These are phyloP conservation scores for Zonitis immaculata DNA, from an alignment of 2,888 invertebrate species.

Conservation along the genomic window DNA sequence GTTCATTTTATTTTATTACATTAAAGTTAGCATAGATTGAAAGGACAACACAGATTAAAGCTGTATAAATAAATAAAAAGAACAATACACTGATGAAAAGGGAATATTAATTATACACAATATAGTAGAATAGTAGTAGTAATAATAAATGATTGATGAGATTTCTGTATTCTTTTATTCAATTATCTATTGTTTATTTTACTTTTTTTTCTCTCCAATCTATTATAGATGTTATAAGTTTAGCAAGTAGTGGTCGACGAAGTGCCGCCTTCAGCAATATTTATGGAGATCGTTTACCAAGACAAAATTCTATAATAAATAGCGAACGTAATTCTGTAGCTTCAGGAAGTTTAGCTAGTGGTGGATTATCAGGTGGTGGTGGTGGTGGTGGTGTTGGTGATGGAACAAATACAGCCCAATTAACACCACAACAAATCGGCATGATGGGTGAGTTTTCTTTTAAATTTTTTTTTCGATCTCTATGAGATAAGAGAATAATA, in stretches of 20 bases:
- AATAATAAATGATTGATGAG: too few species aligned
- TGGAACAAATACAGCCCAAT: constrained; percentile 52
- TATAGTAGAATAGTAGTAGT: too few species aligned
- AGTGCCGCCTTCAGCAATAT: constrained; percentile 52
- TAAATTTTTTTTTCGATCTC: constrained; percentile 5
- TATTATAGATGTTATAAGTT: constrained; percentile 57
- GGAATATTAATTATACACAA: too few species aligned
- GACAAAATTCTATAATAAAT: constrained; percentile 52
- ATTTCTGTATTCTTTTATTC: too few species aligned
- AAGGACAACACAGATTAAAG: too few species aligned
- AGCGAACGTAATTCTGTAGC: constrained; percentile 66
- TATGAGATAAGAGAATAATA: constrained; percentile 11
- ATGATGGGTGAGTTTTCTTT: constrained; percentile 70
- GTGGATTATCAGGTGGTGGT: constrained; percentile 45
- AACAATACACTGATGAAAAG: too few species aligned
- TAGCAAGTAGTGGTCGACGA: constrained; percentile 61
- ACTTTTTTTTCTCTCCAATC: neutral
- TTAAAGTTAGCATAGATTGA: too few species aligned
- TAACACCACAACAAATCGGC: constrained; percentile 83
- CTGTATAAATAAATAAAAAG: too few species aligned
- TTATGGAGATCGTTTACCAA: constrained; percentile 39
- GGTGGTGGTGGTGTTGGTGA: constrained; percentile 29
- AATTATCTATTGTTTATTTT: too few species aligned
- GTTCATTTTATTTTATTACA: neutral
- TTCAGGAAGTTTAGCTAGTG: constrained; percentile 59